Conservation (phyloP, 2,888 invertebrate species). For the Dinocampus coccinellae region DNA sequence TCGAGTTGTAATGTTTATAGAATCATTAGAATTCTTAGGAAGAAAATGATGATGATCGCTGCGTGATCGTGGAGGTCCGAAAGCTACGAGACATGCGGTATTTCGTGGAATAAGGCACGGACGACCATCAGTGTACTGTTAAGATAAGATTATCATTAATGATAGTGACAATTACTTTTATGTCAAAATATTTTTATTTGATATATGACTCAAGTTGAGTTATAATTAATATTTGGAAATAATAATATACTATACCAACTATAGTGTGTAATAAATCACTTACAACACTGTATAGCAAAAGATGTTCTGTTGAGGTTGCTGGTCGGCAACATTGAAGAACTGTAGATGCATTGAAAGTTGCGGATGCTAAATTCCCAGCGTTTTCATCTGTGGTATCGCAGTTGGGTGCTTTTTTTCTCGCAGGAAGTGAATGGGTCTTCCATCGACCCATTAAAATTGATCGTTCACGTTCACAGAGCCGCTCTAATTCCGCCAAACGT, state of each 20-base stretch:
- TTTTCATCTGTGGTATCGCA: constrained; percentile 66
- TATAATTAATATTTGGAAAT: too few relatives aligned
- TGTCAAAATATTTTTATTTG: background rate
- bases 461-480: constrained; percentile 83
- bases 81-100: constrained; percentile 80
- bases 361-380: constrained; percentile 60
- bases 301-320: constrained; percentile 85
- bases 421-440: constrained; percentile 91
- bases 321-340: constrained; percentile 77
- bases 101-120: constrained; percentile 71
- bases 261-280: constrained; percentile 30
- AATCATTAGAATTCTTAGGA: constrained; percentile 73
- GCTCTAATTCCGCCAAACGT: constrained; percentile 87
- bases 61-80: constrained; percentile 77
- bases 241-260: too few relatives aligned
- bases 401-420: constrained; percentile 83
- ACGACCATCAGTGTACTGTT: constrained; percentile 65
- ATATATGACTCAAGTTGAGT: too few relatives aligned
- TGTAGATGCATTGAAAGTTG: constrained; percentile 61
- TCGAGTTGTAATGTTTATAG: constrained; percentile 54
- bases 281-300: constrained; percentile 67
- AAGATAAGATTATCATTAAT: constrained; percentile 20
- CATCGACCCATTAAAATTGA: constrained; percentile 88
- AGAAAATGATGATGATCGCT: constrained; percentile 79
- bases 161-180: background rate